Evolutionary conservation across 1,140 invertebrate species (phyloP).

Genomic region (Penaeus indicus): DNA sequence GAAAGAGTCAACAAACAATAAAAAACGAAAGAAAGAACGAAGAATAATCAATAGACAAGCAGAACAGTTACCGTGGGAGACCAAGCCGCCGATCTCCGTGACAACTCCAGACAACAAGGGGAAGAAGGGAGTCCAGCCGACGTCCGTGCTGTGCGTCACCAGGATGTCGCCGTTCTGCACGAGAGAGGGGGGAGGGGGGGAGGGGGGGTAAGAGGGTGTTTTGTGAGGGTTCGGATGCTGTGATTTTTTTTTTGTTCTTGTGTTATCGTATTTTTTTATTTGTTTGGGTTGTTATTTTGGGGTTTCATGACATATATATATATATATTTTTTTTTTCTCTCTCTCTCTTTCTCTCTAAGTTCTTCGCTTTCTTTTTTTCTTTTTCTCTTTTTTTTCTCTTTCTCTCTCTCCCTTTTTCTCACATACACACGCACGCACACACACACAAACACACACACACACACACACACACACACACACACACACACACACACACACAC

Average conservation of each 20-base stretch:
- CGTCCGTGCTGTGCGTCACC: slow-evolving; percentile 84
- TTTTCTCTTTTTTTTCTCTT: too few species aligned
- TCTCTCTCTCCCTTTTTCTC: too few species aligned
- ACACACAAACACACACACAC: too few species aligned
- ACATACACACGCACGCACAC: too few species aligned
- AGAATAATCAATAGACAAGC: neutral
- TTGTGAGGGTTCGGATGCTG: neutral
- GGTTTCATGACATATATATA: too few species aligned
- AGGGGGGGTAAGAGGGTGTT: neutral
- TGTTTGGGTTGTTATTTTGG: too few species aligned
- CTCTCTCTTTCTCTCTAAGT: too few species aligned
- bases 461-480: too few species aligned
- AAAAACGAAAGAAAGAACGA: neutral
- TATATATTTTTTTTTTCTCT: too few species aligned
- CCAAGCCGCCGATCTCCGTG: slow-evolving; percentile 87
- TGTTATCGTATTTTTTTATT: too few species aligned
- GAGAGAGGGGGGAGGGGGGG: neutral
- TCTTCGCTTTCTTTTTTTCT: too few species aligned
- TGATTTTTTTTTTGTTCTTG: neutral
- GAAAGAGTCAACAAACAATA: neutral
- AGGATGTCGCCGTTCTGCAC: slow-evolving; percentile 78
- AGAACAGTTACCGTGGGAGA: slow-evolving; percentile 78
- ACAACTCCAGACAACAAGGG: slow-evolving; percentile 84
- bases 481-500: too few species aligned
- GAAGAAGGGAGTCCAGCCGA: slow-evolving; percentile 91